These are phyloP conservation scores for Tyto alba DNA, from an alignment of 2,113 vertebrate species.

Conservation along the genomic window DNA sequence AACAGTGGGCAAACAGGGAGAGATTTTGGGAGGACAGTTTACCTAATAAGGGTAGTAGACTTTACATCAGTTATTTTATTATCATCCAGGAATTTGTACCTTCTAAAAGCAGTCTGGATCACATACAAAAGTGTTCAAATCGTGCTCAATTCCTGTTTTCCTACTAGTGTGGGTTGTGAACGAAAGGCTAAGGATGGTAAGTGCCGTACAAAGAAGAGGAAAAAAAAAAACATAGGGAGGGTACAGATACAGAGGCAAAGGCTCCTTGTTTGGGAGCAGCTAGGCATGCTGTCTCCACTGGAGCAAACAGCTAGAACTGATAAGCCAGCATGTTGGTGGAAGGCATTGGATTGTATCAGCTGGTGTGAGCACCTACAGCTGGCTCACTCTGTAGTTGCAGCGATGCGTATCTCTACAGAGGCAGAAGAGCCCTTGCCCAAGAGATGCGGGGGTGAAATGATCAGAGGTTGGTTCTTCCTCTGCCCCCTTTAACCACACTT, in stretches of 20 bases:
- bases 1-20: not conserved
- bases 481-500: not conserved
- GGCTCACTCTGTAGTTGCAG: not conserved
- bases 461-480: not conserved
- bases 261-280: not conserved
- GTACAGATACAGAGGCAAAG: not conserved
- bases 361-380: not conserved
- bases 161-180: rapidly evolving
- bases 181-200: not conserved
- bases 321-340: not conserved
- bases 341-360: not conserved
- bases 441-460: not conserved
- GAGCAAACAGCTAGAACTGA: not conserved
- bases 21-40: not conserved
- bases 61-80: not conserved
- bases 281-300: not conserved
- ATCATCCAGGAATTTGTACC: not conserved
- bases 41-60: not conserved
- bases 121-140: not conserved
- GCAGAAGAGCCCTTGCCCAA: not conserved
- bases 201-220: not conserved
- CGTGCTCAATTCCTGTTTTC: not conserved
- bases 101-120: not conserved
- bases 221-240: too few species aligned
- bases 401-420: not conserved